Evolutionary conservation across 2,888 invertebrate genomes (phyloP), one percentile per base, ranked within the genome.

Genomic region (Nesidiocoris tenuis): DNA sequence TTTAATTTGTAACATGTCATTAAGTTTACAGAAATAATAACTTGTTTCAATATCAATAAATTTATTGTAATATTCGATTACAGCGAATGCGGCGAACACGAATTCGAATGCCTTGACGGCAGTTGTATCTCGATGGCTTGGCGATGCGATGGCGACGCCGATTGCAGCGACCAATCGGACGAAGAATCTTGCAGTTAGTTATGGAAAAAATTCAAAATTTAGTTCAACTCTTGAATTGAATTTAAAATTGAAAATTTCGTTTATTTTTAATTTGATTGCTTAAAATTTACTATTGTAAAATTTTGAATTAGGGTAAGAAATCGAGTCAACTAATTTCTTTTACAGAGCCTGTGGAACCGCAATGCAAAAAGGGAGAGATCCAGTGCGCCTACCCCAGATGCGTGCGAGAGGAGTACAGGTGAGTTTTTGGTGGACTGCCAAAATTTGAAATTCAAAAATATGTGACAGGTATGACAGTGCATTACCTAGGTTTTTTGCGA

Each of bases 121-220:
- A 87, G 90, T 61, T 94, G 93, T 83, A 90, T 94, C 78, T 90
- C 89, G 76, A 87, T 87, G 78, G 86, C 87, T 18, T 92, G 92
- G 91, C 85, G 89, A 2, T 94, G 93, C 82, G 93, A 93, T 82
- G 89, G 89, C 63, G 92, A 92, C 82, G 90, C 91, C 82, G 93
- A 94, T 82, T 94, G 93, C 82, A 89, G 89, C 70, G 93, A 93
- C 82, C 90, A 87, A 81, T 90, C 92, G 0, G 93, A 94, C 81
- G 93, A 94, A 83, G 74, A 74, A 24, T 77, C 78, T 5, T 81
- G 81, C 67, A 79, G 81, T 81, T 77, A 78, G 80, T 80, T 23
- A 19, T 18, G 2, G 5, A 59, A 9, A 19, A 1, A 61, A 19
- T 61, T 61, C 18, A 18, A 17, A 2, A 61, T 17, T 61, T 2